Conservation (phyloP, 2,888 invertebrate species). For the Gnatocerus cornutus region DNA sequence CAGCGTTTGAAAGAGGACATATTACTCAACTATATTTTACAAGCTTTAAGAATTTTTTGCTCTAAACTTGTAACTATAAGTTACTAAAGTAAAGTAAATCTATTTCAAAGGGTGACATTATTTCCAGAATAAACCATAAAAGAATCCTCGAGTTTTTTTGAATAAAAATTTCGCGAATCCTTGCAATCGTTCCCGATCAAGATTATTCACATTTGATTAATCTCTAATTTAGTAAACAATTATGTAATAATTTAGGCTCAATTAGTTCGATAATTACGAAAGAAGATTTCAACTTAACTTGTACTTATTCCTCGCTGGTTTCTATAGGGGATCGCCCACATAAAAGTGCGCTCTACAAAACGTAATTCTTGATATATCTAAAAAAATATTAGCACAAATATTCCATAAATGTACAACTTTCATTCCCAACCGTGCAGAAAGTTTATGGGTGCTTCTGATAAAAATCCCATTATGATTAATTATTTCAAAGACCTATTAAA, state of each 20-base stretch:
- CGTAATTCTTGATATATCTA: background rate
- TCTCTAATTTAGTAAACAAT: slow-evolving; percentile 25
- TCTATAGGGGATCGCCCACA: slow-evolving; percentile 9
- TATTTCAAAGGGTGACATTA: no score
- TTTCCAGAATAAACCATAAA: no score
- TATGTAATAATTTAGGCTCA: slow-evolving; percentile 28
- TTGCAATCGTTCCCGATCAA: slow-evolving; percentile 2
- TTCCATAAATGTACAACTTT: slow-evolving; percentile 33
- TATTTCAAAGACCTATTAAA: background rate
- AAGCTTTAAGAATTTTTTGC: no score
- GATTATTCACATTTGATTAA: slow-evolving; percentile 6
- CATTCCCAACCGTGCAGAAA: slow-evolving; percentile 34
- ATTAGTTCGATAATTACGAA: slow-evolving; percentile 36
- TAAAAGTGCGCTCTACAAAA: background rate
- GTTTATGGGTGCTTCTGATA: slow-evolving; percentile 14
- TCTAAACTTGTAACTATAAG: no score
- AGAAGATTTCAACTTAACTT: slow-evolving; percentile 21
- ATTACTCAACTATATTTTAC: no score
- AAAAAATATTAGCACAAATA: slow-evolving; percentile 5
- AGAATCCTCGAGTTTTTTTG: no score
- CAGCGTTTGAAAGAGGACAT: no score
- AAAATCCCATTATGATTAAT: slow-evolving; percentile 5
- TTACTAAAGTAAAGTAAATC: no score
- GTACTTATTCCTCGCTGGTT: slow-evolving; percentile 6
- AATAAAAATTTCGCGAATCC: background rate